Evolutionary conservation across 2,113 vertebrate genomes (phyloP), one percentile per base, ranked within the genome.

Genomic region (Dascyllus trimaculatus): DNA sequence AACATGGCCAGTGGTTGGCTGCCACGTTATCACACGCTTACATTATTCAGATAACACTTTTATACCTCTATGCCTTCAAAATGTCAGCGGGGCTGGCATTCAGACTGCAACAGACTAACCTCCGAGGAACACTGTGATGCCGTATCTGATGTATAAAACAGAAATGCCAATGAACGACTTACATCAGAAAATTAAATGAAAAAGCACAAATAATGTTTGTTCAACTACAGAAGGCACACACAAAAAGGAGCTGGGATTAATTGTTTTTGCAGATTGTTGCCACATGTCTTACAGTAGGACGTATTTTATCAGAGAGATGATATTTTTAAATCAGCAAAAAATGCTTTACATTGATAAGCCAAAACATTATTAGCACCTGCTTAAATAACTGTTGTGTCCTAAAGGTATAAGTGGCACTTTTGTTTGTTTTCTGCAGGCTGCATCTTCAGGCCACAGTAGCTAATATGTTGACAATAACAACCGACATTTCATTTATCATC

Each of bases 71-170:
- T 63, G 49, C 58, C 52, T 74, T 71, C 51, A 77, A 86, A 89
- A 83, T 89, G 80, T 83, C 86, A 87, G 29, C 46, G 24, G 48
- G 52, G 75, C 61, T 56, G 59, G 22, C 35, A 53, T 57, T 80
- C 53, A 35, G 51, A 52, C 57, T 38, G 25, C 25, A 66, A 5
- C 57, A 71, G 18, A 52, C 56, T 32, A 58, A 54, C 48, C 52
- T 70, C 57, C 51, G 66, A 76, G 51, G 15, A 74, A 57, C 70
- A 57, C 45, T 25, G 8, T 25, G 53, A 77, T 78, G 80, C 74
- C 45, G 54, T 56, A 69, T 85, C 45, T 9, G 68, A 84, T 77
- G 32, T n/a, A 67, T 40, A 46, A 75, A 73, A 52, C 19, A 71
- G 15, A 89, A 85, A 84, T 84, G 62, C 67, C 64, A 86, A 48